phyloP scores from a whole-genome alignment of 2,888 invertebrate species.

The Drosophila meridionalis region DNA sequence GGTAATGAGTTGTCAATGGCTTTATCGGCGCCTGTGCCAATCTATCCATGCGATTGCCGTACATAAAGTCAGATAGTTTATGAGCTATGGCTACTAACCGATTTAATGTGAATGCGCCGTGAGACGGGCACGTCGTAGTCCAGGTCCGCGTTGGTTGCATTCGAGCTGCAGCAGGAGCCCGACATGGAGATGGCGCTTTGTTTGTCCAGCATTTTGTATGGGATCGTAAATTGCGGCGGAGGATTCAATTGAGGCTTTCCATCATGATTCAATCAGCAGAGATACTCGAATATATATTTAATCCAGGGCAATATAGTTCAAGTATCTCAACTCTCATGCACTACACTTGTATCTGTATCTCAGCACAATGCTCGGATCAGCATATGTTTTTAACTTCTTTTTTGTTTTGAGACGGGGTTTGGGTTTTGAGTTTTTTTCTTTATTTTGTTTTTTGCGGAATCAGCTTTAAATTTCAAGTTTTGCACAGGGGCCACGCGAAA shows the following conservation, averaged over 20 bases:
- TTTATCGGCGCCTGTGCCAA: constrained; percentile 55
- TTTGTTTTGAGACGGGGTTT: neutral
- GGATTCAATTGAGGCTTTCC: constrained; percentile 9
- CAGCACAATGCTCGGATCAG: constrained; percentile 49
- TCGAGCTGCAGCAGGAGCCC: constrained; percentile 72
- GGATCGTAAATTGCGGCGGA: neutral
- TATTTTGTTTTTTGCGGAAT: constrained; percentile 65
- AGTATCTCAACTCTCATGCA: constrained; percentile 72
- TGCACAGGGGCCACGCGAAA: constrained; percentile 55
- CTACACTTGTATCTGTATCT: constrained; percentile 46
- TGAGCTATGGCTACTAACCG: constrained; percentile 72
- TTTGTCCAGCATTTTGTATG: constrained; percentile 81
- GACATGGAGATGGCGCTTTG: constrained; percentile 63
- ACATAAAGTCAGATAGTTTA: constrained; percentile 61
- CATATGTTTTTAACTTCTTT: constrained; percentile 42
- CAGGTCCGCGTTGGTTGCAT: constrained; percentile 67
- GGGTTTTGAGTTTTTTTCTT: constrained; percentile 19
- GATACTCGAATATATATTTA: constrained; percentile 81
- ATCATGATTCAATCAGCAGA: constrained; percentile 53
- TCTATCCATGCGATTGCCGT: neutral
- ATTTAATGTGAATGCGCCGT: constrained; percentile 78
- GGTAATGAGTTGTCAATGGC: constrained; percentile 64
- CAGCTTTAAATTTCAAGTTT: constrained; percentile 81
- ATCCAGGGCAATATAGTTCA: constrained; percentile 83
- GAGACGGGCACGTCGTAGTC: constrained; percentile 84